phyloP scores from a whole-genome alignment of 1,140 invertebrate species.

The Drosophila nigrodunni region DNA sequence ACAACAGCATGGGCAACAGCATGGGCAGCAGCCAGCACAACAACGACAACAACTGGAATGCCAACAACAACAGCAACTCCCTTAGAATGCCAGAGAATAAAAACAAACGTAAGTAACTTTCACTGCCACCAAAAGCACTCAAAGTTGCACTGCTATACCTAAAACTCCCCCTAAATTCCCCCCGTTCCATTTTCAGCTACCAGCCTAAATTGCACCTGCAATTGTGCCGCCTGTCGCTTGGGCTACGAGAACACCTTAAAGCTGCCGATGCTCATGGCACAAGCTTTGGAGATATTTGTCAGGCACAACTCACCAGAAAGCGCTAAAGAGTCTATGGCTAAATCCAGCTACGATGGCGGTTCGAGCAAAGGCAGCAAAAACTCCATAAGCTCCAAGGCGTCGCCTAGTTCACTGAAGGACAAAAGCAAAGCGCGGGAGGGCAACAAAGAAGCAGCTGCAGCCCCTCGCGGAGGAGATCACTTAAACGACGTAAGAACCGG shows the following conservation, averaged over 20 bases:
- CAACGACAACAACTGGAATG: too few relatives aligned
- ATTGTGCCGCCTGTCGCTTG: constrained; percentile 22
- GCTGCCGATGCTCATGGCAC: constrained; percentile 34
- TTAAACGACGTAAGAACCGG: too few relatives aligned
- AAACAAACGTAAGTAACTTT: neutral
- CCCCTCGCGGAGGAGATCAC: too few relatives aligned
- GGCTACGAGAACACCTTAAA: constrained; percentile 8
- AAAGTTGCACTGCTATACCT: neutral
- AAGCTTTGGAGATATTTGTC: constrained; percentile 55
- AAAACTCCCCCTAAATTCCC: neutral
- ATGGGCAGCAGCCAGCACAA: too few relatives aligned
- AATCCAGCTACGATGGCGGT: neutral
- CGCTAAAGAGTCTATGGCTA: neutral
- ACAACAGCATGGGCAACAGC: too few relatives aligned
- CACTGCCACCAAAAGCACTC: neutral
- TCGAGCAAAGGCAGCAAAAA: neutral
- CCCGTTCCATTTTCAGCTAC: neutral
- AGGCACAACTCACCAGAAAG: neutral
- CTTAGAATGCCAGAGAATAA: neutral
- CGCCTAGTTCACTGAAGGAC: neutral
- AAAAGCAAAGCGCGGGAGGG: neutral
- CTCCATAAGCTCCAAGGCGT: neutral
- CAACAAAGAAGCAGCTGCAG: too few relatives aligned
- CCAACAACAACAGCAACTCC: too few relatives aligned
- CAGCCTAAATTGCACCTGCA: constrained; percentile 10